Evolutionary conservation across 2,888 invertebrate genomes (phyloP).

Genomic region (Folsomia manolachei): DNA sequence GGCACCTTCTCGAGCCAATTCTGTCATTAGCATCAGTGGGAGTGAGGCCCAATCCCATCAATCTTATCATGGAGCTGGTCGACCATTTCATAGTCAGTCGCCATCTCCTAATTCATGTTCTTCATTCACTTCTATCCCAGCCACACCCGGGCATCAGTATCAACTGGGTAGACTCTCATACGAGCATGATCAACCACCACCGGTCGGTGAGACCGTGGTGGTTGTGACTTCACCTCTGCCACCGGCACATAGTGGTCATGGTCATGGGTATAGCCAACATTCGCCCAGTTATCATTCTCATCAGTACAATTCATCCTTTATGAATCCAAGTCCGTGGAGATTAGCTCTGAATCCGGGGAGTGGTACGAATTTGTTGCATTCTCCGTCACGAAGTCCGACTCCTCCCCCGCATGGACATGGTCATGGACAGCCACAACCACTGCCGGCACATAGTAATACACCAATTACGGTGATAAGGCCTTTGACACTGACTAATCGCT

Average conservation of each 20-base stretch:
- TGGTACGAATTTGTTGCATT: constrained; percentile 32
- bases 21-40: neutral
- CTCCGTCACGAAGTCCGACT: neutral
- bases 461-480: constrained; percentile 6
- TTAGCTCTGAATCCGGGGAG: constrained; percentile 34
- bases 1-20: neutral
- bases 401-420: constrained; percentile 21
- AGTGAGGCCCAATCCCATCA: neutral
- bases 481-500: constrained; percentile 4
- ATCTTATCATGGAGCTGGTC: neutral
- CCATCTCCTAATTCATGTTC: neutral
- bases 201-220: constrained; percentile 34
- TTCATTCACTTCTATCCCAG: neutral
- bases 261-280: neutral
- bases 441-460: constrained; percentile 22
- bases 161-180: neutral
- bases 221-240: constrained; percentile 32
- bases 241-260: constrained; percentile 16
- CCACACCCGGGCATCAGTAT: neutral
- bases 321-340: constrained; percentile 30
- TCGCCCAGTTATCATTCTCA: neutral
- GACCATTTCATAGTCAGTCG: neutral
- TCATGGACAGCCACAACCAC: constrained; percentile 15
- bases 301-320: neutral
- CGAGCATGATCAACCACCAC: constrained; percentile 23